A percentile compares a stretch with the other conserved stretches of the same genome.
phyloP scores from a whole-genome alignment of 1,140 invertebrate species.

The Pachypeltis micranthus region DNA sequence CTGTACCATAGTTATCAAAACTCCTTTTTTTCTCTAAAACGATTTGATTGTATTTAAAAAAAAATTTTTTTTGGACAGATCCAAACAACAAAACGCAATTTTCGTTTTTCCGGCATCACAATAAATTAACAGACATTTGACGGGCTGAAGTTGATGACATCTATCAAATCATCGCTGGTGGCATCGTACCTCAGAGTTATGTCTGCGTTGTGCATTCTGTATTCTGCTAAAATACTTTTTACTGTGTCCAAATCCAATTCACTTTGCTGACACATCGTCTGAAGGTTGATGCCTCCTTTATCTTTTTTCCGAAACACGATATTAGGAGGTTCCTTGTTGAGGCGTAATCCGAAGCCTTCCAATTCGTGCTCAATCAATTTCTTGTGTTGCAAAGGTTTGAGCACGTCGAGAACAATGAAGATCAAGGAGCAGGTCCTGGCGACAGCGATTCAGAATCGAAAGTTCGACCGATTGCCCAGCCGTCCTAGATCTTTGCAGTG shows the following conservation, averaged over 20 bases:
- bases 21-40: too few relatives aligned
- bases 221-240: constrained; percentile 92
- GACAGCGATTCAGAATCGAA: too few relatives aligned
- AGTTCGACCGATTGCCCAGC: too few relatives aligned
- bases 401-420: constrained; percentile 94
- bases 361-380: constrained; percentile 93
- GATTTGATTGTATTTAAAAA: too few relatives aligned
- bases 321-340: constrained; percentile 96
- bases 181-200: constrained; percentile 90
- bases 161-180: constrained; percentile 94
- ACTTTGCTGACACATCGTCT: constrained; percentile 72
- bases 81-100: too few relatives aligned
- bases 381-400: constrained; percentile 95
- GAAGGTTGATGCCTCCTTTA: constrained; percentile 88
- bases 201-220: constrained; percentile 98
- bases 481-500: too few relatives aligned
- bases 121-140: too few relatives aligned
- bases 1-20: too few relatives aligned
- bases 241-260: constrained; percentile 93
- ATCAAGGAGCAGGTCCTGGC: constrained; percentile 96
- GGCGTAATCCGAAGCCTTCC: constrained; percentile 93
- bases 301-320: constrained; percentile 95
- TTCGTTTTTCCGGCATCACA: too few relatives aligned
- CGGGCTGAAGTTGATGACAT: too few relatives aligned
- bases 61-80: too few relatives aligned